These are phyloP conservation scores for Blennius ocellaris DNA, from an alignment of 2,113 vertebrate species.

Conservation along the genomic window DNA sequence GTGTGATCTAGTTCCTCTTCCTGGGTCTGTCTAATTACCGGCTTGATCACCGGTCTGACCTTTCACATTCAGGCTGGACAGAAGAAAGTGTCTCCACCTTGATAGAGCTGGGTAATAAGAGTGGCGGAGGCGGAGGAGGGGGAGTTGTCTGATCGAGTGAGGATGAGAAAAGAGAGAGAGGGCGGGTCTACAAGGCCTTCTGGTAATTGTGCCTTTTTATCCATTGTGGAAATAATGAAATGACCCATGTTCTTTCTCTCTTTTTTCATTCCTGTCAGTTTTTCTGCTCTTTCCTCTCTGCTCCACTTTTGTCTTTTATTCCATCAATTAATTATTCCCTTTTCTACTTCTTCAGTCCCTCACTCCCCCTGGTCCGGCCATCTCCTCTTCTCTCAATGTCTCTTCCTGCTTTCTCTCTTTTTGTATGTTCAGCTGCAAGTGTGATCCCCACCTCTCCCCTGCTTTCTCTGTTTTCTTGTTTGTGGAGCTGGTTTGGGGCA, in stretches of 20 bases:
- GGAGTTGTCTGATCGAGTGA: slow-evolving; percentile 19
- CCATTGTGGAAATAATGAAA: slow-evolving; percentile 43
- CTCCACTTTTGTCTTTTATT: neutral
- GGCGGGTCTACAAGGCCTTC: slow-evolving; percentile 33
- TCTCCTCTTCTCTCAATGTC: neutral
- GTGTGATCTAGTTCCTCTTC: slow-evolving; percentile 71
- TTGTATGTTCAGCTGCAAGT: neutral
- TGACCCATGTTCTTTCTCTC: slow-evolving; percentile 12
- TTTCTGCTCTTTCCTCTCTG: neutral
- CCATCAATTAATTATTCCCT: neutral
- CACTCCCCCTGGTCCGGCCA: too few relatives aligned
- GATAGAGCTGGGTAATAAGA: slow-evolving; percentile 79
- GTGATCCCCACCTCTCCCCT: neutral
- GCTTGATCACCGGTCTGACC: slow-evolving; percentile 80
- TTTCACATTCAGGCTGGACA: slow-evolving; percentile 79
- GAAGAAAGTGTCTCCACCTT: slow-evolving; percentile 67
- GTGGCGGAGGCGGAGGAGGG: slow-evolving; percentile 24
- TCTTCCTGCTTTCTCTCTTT: neutral
- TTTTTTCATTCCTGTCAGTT: neutral
- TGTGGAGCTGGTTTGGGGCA: too few relatives aligned
- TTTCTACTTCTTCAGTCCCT: neutral
- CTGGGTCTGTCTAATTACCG: slow-evolving; percentile 83
- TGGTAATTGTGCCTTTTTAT: slow-evolving; percentile 64
- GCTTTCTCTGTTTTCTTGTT: too few relatives aligned
- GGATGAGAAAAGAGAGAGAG: slow-evolving; percentile 10